Base-by-base conservation (phyloP, 1,140 invertebrate species). In the Lamellibrachia luymesi region DNA sequence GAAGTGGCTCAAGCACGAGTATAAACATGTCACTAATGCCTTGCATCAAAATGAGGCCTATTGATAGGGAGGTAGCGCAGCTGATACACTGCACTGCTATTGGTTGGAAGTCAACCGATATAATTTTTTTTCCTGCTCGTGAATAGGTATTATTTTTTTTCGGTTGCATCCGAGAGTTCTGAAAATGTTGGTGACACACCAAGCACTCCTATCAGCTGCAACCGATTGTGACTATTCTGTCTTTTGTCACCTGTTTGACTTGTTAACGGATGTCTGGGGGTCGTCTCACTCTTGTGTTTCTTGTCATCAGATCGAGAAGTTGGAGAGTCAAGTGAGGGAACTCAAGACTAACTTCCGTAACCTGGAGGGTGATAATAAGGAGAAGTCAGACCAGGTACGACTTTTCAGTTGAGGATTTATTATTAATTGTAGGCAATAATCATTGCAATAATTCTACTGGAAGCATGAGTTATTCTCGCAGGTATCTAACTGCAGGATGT, bases 221-320 rank as follows among this genome's bases (percentile, higher is more conserved):
- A 38, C 1, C 38, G 38, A 38, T 38, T 38, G 38, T 38, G 38
- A 38, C 38, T 38, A 38, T 1, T 80, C 13, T 80, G 64, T 80
- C 64, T 2, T 17, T 4, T 80, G 64, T 80, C 17, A 10, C 25
- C 13, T 80, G 1, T 80, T 80, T 80, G 7, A 4, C 64, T 22
- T 17, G 38, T 38, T 1, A 38, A 38, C 38, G 38, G 38, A 80
- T 80, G 64, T 80, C 64, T 22, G 13, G 64, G 13, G 64, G 13
- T 80, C 25, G 64, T 80, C 64, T 80, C 64, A 80, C 25, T 8
- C 64, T 22, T 80, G 64, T 80, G 64, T 80, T 80, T 80, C 13
- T 80, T 8, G 64, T 80, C 52, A 6, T 49, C 95, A 96, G 95
- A 95, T 96, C 93, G 95, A 96, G 93, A 95, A 94, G 92, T 93